Evolutionary conservation across 2,888 invertebrate species (phyloP).

Genomic region (Eumerus sabulonum): DNA sequence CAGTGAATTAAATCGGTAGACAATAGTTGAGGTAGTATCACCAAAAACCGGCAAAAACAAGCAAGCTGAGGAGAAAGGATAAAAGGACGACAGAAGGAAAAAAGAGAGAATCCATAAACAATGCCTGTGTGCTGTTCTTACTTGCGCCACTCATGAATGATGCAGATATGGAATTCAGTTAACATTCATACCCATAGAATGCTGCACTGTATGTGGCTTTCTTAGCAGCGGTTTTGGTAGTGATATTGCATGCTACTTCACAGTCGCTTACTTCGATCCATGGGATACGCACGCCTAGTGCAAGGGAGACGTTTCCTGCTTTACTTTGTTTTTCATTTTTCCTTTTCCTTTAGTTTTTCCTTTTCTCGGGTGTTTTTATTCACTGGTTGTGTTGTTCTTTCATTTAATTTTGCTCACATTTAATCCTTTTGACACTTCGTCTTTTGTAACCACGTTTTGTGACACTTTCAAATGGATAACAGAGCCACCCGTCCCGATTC

Average conservation of each 20-base stretch:
- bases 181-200: constrained; percentile 48
- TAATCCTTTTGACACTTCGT: constrained; percentile 67
- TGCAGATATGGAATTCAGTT: constrained; percentile 68
- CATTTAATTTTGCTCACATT: constrained; percentile 66
- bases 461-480: constrained; percentile 6
- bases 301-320: constrained; percentile 51
- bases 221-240: constrained; percentile 44
- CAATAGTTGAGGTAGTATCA: constrained; percentile 36
- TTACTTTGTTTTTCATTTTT: constrained; percentile 25
- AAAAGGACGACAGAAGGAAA: too few relatives aligned
- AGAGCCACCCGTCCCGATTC: too few relatives aligned
- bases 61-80: constrained; percentile 22
- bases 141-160: constrained; percentile 60
- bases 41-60: constrained; percentile 10
- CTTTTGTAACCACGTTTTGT: constrained; percentile 47
- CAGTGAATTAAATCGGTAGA: constrained; percentile 61
- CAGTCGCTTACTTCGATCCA: constrained; percentile 58
- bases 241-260: constrained; percentile 45
- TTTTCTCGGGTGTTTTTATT: too few relatives aligned
- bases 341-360: constrained; percentile 4
- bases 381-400: constrained; percentile 36
- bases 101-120: constrained; percentile 66
- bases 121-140: constrained; percentile 65
- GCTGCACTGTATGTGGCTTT: constrained; percentile 54
- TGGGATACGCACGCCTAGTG: constrained; percentile 56